Evolutionary conservation across 1,140 invertebrate species (phyloP).

Genomic region (Neodiprion virginianus): DNA sequence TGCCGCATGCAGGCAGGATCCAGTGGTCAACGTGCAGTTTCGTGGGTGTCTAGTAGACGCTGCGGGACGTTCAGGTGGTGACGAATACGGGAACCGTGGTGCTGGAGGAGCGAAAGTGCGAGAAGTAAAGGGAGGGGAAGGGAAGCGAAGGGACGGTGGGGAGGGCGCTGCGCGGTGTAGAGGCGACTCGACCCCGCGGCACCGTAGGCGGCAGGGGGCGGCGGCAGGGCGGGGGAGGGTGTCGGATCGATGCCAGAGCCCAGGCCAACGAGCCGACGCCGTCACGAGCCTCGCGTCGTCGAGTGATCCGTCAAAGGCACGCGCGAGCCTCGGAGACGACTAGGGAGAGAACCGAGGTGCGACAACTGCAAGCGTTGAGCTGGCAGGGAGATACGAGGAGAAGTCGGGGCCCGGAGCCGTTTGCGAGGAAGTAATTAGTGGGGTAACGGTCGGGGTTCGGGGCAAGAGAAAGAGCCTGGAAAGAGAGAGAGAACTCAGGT

Average conservation of each 20-base stretch:
- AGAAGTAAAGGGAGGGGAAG: not conserved
- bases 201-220: not conserved
- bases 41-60: too few species aligned
- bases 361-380: not conserved
- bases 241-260: not conserved
- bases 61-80: too few species aligned
- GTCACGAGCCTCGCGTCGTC: not conserved
- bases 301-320: conserved; percentile 9
- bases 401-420: not conserved
- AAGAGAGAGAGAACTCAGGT: too few species aligned
- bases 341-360: conserved; percentile 16
- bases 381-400: too few species aligned
- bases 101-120: too few species aligned
- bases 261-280: not conserved
- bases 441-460: not conserved
- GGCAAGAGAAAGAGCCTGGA: not conserved
- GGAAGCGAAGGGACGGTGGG: not conserved
- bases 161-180: conserved; percentile 10
- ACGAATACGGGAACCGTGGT: too few species aligned
- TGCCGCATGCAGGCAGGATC: too few species aligned
- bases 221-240: not conserved
- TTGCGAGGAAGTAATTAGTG: not conserved
- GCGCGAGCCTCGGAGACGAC: conserved; percentile 13
- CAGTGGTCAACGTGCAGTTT: too few species aligned
- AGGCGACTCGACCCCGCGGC: conserved; percentile 17